Conservation (phyloP, 1,140 invertebrate genomes). For the Drosophila quadrilineata region DNA sequence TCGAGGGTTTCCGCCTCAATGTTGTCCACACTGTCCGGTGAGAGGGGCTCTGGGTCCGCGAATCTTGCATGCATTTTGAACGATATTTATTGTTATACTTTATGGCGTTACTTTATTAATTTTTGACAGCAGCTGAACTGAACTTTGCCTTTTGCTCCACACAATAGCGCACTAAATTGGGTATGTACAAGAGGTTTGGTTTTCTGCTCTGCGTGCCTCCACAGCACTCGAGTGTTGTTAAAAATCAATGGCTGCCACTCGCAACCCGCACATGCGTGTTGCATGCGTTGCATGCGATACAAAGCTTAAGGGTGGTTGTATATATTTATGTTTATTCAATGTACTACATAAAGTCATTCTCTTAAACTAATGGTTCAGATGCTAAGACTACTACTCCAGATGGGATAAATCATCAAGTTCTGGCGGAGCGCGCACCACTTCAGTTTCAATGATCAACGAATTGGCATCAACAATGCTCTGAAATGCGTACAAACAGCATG, state of each 20-base stretch:
- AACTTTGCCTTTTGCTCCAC: constrained; percentile 45
- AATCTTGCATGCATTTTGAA: constrained; percentile 76
- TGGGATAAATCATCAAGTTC: constrained; percentile 76
- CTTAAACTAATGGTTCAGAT: constrained; percentile 19
- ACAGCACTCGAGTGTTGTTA: constrained; percentile 9
- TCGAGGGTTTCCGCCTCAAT: constrained; percentile 57
- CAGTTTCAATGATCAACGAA: constrained; percentile 78
- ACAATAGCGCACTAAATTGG: constrained; percentile 37
- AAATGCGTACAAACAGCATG: constrained; percentile 53
- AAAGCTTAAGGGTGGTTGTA: constrained; percentile 14
- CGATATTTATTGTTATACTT: constrained; percentile 12
- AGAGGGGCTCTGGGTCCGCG: constrained; percentile 67
- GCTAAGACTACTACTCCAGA: constrained; percentile 61
- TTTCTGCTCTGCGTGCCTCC: constrained; percentile 29
- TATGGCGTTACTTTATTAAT: constrained; percentile 3
- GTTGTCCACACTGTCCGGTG: constrained; percentile 52
- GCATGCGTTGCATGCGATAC: constrained; percentile 27
- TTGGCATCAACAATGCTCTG: constrained; percentile 71
- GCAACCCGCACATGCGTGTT: constrained; percentile 61
- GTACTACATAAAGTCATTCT: constrained; percentile 15
- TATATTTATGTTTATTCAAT: constrained; percentile 44
- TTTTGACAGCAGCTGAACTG: not conserved
- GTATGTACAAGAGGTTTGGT: constrained; percentile 66
- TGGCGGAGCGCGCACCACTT: constrained; percentile 68
- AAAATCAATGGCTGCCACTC: constrained; percentile 60